Conservation (phyloP, 2,113 vertebrate species). For the Agapornis roseicollis region DNA sequence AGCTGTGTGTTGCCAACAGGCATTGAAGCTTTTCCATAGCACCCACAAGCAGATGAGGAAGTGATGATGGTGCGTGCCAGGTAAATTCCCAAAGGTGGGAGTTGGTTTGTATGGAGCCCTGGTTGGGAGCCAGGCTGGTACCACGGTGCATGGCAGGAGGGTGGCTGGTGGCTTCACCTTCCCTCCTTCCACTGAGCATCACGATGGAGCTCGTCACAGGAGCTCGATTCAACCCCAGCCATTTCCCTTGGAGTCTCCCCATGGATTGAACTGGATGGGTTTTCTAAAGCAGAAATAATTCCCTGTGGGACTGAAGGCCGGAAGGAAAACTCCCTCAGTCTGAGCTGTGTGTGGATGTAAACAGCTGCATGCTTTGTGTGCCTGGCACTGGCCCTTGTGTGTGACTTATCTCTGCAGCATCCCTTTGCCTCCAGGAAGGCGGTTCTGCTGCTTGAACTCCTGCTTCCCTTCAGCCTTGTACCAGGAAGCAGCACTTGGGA, state of each 20-base stretch:
- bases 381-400: background rate
- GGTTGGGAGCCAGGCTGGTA: background rate
- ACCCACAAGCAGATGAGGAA: accelerated
- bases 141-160: background rate
- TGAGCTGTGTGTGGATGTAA: background rate
- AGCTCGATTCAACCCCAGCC: background rate
- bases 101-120: background rate
- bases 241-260: background rate
- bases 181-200: background rate
- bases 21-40: background rate
- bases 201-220: background rate
- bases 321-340: background rate
- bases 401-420: background rate
- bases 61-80: background rate
- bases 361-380: background rate
- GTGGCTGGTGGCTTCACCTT: accelerated
- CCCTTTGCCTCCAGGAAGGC: background rate
- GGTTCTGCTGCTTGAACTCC: background rate
- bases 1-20: background rate
- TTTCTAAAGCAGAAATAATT: background rate
- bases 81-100: background rate
- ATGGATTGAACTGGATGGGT: background rate
- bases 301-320: background rate
- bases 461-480: background rate
- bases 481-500: background rate